Conservation (phyloP, 2,113 vertebrate genomes). For the Suricata suricatta region DNA sequence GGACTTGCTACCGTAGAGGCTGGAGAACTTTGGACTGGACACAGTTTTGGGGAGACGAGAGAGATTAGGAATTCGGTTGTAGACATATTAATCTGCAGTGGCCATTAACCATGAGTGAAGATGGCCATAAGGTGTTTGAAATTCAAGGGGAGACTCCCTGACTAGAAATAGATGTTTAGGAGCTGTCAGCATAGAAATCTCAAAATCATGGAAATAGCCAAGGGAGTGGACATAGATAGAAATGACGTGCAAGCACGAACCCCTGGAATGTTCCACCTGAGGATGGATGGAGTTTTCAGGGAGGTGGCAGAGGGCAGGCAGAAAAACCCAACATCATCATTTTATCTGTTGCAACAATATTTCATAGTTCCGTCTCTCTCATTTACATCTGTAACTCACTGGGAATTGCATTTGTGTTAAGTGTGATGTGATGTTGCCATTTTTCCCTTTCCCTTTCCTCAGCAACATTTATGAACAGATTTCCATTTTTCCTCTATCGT, state of each 20-base stretch:
- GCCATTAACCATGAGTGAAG: background rate
- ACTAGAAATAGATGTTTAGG: background rate
- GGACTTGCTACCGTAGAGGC: background rate
- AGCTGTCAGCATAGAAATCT: background rate
- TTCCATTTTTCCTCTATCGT: background rate
- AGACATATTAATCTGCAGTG: background rate
- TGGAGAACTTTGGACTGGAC: background rate
- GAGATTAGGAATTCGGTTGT: background rate
- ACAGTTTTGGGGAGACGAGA: background rate
- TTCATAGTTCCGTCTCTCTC: background rate
- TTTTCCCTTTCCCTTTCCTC: background rate
- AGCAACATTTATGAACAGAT: background rate
- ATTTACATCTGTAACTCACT: background rate
- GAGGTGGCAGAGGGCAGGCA: background rate
- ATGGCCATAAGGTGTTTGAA: background rate
- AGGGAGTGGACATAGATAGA: background rate
- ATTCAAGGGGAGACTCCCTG: background rate
- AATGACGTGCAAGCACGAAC: background rate
- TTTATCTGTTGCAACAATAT: background rate
- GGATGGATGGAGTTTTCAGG: background rate
- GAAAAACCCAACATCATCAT: background rate
- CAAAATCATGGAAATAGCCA: background rate
- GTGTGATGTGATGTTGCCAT: background rate
- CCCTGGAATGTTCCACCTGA: no score
- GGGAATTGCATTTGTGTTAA: background rate